Conservation (phyloP, 2,888 invertebrate species). For the Drosophila flavopinicola region DNA sequence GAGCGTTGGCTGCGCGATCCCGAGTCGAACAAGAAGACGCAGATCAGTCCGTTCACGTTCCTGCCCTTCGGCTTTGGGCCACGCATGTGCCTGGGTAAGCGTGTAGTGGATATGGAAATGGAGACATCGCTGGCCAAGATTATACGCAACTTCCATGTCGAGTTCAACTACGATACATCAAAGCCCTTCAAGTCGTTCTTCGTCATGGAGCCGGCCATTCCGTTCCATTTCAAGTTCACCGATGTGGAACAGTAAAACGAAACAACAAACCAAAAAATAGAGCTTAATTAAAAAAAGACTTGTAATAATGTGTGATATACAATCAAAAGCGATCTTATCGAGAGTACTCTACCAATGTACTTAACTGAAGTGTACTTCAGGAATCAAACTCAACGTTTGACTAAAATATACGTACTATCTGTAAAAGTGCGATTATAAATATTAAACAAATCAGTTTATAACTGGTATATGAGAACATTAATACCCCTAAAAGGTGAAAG, state of each 20-base stretch:
- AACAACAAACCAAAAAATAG: background rate
- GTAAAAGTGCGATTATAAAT: no score
- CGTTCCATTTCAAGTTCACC: conserved; percentile 80
- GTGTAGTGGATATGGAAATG: conserved; percentile 90
- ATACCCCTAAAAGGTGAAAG: no score
- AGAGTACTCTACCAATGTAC: background rate
- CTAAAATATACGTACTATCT: no score
- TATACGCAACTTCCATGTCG: conserved; percentile 75
- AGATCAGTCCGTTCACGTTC: conserved; percentile 85
- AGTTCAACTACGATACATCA: conserved; percentile 69
- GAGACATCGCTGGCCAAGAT: conserved; percentile 85
- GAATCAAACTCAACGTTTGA: no score
- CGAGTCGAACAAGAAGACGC: conserved; percentile 39
- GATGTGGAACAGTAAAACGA: conserved; percentile 52
- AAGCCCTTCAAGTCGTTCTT: conserved; percentile 64
- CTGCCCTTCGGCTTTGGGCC: conserved; percentile 89
- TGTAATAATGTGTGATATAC: background rate
- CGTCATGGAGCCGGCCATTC: conserved; percentile 78
- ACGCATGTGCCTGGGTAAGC: conserved; percentile 88
- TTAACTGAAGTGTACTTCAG: no score
- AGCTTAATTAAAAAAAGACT: background rate
- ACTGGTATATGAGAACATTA: no score
- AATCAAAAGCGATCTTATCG: background rate
- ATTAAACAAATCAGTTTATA: no score
- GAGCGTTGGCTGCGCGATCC: conserved; percentile 88